phyloP scores from a whole-genome alignment of 2,888 invertebrate species.

The Pherbina coryleti region DNA sequence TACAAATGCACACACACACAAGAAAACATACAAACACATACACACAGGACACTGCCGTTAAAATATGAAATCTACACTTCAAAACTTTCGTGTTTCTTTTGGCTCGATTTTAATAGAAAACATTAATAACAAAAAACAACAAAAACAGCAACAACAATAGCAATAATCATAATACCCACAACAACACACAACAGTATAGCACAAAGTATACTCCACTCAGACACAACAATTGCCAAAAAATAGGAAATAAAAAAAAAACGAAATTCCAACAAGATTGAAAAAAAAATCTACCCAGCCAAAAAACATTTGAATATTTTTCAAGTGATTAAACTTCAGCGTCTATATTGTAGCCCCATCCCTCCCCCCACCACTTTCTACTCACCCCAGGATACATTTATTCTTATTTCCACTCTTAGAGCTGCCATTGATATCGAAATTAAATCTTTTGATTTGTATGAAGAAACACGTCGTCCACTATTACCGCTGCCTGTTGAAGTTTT shows the following conservation, averaged over 20 bases:
- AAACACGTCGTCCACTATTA: slow-evolving; percentile 25
- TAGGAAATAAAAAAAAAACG: slow-evolving; percentile 20
- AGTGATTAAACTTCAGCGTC: slow-evolving; percentile 34
- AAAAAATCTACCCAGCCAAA: neutral
- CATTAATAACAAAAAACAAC: slow-evolving; percentile 28
- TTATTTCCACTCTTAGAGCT: slow-evolving; percentile 1
- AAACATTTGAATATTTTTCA: slow-evolving; percentile 39
- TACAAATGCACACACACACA: neutral
- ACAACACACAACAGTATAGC: neutral
- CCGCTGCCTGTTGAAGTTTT: neutral
- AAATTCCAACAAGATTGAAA: slow-evolving; percentile 2
- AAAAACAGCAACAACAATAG: slow-evolving; percentile 25
- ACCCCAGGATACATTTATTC: neutral
- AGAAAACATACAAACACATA: neutral
- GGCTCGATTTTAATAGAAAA: slow-evolving; percentile 33
- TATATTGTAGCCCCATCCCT: neutral
- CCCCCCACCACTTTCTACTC: neutral
- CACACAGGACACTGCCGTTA: neutral
- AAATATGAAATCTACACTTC: slow-evolving; percentile 16
- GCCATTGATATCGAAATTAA: slow-evolving; percentile 39
- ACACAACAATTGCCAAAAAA: slow-evolving; percentile 21
- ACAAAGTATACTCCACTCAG: slow-evolving; percentile 22
- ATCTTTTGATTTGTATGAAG: slow-evolving; percentile 37
- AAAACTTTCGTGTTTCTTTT: neutral
- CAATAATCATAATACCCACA: slow-evolving; percentile 15